Evolutionary conservation across 35 echinoderm and acorn worm species (phyloP), one percentile per base, ranked within the genome.

Genomic region (Chiridota heheva): DNA sequence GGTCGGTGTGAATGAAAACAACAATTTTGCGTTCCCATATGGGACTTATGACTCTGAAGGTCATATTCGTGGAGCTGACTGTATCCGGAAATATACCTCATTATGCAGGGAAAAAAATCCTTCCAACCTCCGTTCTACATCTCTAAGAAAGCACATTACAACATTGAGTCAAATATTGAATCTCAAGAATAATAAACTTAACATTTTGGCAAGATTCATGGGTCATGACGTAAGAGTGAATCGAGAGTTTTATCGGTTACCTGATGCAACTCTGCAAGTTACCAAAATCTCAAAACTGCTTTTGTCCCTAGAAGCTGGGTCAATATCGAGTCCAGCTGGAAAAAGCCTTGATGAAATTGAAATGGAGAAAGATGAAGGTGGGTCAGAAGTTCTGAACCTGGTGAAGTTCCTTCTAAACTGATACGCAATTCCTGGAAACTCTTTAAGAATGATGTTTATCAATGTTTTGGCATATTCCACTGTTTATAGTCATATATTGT

Each of bases 91-190:
- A 42, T 82, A 40, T 53, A 67, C 83, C 45, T 39, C 16, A 40
- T 26, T 55, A 36, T 63, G 42, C 75, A 59, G 44, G 57, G 68
- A 56, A 73, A 48, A 64, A 45, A 57, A 83, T 75, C 87, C 79
- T 47, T 42, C 71, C 63, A 5, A 74, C 42, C 46, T 90, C 12
- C 51, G 65, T 64, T 83, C 79, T 22, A 90, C 87, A 37, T 40
- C 46, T 36, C 58, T 90, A 16, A 43, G 87, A 36, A 83, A 90
- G 53, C 87, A 90, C 66, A 80, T 90, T 33, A 80, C 78, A 20
- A 83, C 79, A 39, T 41, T 76, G 45, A 46, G 64, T 13, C 78
- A 90, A 40, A 68, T 90, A 25, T 26, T 90, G 25, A 66, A 84
- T 36, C 67, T 84, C 44, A 30, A 29, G 17, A 69, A 85, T 36